These are phyloP conservation scores for Caenorhabditis macrosperma DNA, from an alignment of 2,888 invertebrate genomes.

Conservation along the genomic window DNA sequence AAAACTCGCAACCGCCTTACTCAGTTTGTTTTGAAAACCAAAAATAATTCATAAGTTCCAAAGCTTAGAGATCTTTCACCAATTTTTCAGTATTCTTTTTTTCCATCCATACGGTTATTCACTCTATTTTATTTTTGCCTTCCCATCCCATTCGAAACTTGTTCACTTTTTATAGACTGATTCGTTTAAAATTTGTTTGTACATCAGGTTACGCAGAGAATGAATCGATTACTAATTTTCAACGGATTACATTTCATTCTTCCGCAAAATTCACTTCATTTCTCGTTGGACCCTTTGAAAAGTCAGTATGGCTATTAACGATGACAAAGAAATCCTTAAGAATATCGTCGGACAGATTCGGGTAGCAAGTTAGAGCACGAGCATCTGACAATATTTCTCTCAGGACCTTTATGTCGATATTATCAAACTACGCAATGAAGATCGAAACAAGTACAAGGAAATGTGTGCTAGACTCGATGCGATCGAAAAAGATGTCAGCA, in stretches of 20 bases:
- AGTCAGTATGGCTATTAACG: neutral
- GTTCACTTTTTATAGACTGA: neutral
- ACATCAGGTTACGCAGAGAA: conserved; percentile 29
- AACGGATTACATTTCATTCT: neutral
- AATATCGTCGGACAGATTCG: neutral
- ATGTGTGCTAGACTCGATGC: conserved; percentile 19
- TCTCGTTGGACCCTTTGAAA: neutral
- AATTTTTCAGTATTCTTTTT: conserved; percentile 36
- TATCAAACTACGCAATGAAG: conserved; percentile 20
- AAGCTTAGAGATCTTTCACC: conserved; percentile 19
- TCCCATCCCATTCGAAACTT: neutral
- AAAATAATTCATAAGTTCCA: neutral
- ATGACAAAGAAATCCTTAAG: neutral
- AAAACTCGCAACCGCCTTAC: neutral
- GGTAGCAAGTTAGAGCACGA: no score
- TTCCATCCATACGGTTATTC: conserved; percentile 33
- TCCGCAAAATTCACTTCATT: neutral
- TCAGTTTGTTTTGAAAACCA: neutral
- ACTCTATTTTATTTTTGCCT: neutral
- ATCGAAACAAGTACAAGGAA: conserved; percentile 28
- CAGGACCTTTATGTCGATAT: conserved; percentile 28
- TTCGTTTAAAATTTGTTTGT: conserved; percentile 21
- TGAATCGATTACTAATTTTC: neutral
- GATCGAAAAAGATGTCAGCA: conserved; percentile 29
- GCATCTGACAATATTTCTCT: no score